Conservation (phyloP, 2,888 invertebrate genomes). For the Stenodera caucasica region DNA sequence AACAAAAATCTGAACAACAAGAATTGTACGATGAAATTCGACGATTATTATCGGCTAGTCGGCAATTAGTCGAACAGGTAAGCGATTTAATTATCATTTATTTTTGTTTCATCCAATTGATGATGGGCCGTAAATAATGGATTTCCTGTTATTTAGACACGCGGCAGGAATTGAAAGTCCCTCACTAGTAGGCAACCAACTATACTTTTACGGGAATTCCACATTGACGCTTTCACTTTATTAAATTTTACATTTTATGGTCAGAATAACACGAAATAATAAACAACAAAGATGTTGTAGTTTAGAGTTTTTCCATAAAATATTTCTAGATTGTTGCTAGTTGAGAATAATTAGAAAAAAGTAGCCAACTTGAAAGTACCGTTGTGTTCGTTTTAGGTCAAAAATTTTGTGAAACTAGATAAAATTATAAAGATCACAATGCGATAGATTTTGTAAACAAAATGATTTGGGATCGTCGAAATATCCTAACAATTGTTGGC, state of each 20-base stretch:
- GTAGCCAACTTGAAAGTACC: neutral
- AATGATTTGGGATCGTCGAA: conserved; percentile 10
- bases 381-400: conserved; percentile 2
- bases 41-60: conserved; percentile 57
- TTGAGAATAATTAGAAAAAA: no score
- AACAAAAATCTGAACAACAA: conserved; percentile 37
- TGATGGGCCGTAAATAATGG: neutral
- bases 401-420: neutral
- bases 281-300: neutral
- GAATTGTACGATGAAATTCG: conserved; percentile 61
- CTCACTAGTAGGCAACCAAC: conserved; percentile 13
- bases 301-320: neutral
- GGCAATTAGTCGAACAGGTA: conserved; percentile 47
- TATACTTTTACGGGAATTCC: neutral
- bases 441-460: neutral
- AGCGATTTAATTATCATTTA: conserved; percentile 24
- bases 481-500: conserved; percentile 35
- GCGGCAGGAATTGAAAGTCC: neutral
- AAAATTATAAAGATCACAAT: neutral
- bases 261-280: neutral
- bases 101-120: conserved; percentile 3
- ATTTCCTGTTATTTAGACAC: neutral
- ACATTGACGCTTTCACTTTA: neutral
- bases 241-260: neutral
- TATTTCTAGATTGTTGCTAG: no score